phyloP scores from a whole-genome alignment of 2,888 invertebrate species.

The Micoletzkya japonica region DNA sequence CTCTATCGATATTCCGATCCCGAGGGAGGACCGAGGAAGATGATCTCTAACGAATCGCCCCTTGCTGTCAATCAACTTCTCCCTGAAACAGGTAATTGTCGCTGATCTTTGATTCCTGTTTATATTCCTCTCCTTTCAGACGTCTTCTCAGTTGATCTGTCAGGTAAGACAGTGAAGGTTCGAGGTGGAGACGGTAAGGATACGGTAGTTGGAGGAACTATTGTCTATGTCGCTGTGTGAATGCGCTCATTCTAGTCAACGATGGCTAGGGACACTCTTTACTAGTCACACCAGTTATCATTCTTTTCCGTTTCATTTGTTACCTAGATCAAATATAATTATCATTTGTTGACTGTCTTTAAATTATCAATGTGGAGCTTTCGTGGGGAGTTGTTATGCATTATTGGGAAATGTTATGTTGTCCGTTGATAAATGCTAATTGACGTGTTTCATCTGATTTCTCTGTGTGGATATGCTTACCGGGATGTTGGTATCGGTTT shows the following conservation, averaged over 20 bases:
- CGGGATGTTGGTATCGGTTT: too few relatives aligned
- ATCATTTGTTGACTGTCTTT: too few relatives aligned
- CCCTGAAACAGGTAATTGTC: conserved; percentile 31
- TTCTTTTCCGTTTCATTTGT: too few relatives aligned
- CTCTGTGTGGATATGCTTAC: too few relatives aligned
- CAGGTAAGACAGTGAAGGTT: conserved; percentile 32
- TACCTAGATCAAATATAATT: too few relatives aligned
- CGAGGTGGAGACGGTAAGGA: conserved; percentile 26
- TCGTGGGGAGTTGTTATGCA: too few relatives aligned
- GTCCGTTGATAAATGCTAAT: too few relatives aligned
- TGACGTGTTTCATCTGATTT: too few relatives aligned
- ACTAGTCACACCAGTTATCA: too few relatives aligned
- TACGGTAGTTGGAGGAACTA: conserved; percentile 37
- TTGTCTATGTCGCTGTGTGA: conserved; percentile 43
- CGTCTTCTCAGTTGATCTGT: conserved; percentile 29
- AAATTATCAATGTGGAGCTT: too few relatives aligned
- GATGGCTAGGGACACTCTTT: too few relatives aligned
- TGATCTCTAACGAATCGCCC: conserved; percentile 36
- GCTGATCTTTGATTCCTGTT: background rate
- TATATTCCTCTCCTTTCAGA: conserved; percentile 28
- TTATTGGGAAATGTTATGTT: too few relatives aligned
- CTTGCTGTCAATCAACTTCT: conserved; percentile 35
- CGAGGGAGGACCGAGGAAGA: conserved; percentile 38
- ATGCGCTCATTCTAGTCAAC: background rate
- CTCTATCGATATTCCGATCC: conserved; percentile 42